Percentiles rank a stretch among this genome's conserved stretches.
Evolutionary conservation across 2,888 invertebrate genomes (phyloP).

Genomic region (Amphiduros pacificus): DNA sequence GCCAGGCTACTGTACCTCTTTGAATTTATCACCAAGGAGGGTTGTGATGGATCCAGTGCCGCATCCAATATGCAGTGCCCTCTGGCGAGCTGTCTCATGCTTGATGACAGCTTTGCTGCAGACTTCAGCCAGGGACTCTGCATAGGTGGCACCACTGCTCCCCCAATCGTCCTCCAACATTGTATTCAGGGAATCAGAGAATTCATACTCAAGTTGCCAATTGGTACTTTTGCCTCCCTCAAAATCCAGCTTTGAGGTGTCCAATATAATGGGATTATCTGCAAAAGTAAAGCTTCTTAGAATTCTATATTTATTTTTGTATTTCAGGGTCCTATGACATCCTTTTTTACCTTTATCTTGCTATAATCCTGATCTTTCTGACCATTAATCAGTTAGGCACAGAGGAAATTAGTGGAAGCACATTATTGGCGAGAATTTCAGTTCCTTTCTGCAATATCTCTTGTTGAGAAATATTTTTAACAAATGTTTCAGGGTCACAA

Average conservation of each 20-base stretch:
- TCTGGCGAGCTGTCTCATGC: slow-evolving; percentile 31
- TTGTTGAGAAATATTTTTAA: no score
- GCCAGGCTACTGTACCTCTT: slow-evolving; percentile 36
- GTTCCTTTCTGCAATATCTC: no score
- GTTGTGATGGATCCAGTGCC: slow-evolving; percentile 44
- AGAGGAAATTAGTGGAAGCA: no score
- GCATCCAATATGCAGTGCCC: slow-evolving; percentile 42
- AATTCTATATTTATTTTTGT: background rate
- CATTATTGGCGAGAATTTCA: no score
- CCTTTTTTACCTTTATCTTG: no score
- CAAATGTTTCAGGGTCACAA: no score
- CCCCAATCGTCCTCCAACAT: slow-evolving; percentile 48
- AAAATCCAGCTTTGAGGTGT: slow-evolving; percentile 23
- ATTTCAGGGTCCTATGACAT: background rate
- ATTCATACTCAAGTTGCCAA: slow-evolving; percentile 40
- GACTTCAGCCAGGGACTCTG: background rate
- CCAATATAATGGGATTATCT: slow-evolving; percentile 32
- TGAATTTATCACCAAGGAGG: slow-evolving; percentile 38
- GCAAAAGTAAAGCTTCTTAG: slow-evolving; percentile 9
- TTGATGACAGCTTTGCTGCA: slow-evolving; percentile 21
- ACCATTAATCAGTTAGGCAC: no score
- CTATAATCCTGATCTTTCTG: no score
- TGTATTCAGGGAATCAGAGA: slow-evolving; percentile 33
- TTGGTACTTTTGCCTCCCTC: slow-evolving; percentile 37
- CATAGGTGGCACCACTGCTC: background rate